Base-by-base conservation (phyloP, 2,797 vertebrate species). In the Danio albolineatus region DNA sequence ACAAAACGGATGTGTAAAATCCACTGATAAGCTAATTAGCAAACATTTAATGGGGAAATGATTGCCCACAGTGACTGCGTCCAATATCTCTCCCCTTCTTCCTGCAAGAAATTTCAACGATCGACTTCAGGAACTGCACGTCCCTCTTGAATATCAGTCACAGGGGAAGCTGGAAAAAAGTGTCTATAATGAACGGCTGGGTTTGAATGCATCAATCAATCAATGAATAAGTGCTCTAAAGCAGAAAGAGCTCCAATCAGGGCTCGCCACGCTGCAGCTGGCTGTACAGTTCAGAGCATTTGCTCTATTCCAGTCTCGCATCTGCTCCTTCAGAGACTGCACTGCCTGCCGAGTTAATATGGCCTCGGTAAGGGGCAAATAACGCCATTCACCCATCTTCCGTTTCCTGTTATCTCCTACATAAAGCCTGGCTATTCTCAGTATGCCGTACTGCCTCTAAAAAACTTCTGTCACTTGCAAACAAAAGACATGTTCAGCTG, bases 251-350 rank as follows among this genome's bases (percentile, higher is more conserved):
- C 76, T 43, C 17, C 43, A 65, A 75, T 64, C 41, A 71, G 44
- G n/a, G 28, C 66, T 77, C 19, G 19, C 10, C 59, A 6, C 13
- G 51, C 69, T 78, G 80, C 83, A 86, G 82, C 80, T 85, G 85
- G 69, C 54, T 76, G 56, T 80, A 77, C 69, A 81, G 61, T 59
- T 62, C 67, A 7, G 49, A 66, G 53, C 82, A 83, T 70, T 86
- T 72, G 51, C 76, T 79, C 56, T 59, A 69, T 79, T 84, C 84
- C 87, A 85, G 83, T 0, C 57, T 28, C 44, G 81, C 88, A 88
- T 90, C 88, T 88, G 90, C 88, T 90, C 86, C 86, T 87, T 88
- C 83, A 80, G 80, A 88, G 86, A 85, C 78, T 86, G 79, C 66
- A 78, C 89, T 88, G 79, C 90, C 87, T 44, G 67, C 88, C 82